Evolutionary conservation across 2,797 vertebrate species (phyloP).

Genomic region (Cynodonichthys magdalenae): DNA sequence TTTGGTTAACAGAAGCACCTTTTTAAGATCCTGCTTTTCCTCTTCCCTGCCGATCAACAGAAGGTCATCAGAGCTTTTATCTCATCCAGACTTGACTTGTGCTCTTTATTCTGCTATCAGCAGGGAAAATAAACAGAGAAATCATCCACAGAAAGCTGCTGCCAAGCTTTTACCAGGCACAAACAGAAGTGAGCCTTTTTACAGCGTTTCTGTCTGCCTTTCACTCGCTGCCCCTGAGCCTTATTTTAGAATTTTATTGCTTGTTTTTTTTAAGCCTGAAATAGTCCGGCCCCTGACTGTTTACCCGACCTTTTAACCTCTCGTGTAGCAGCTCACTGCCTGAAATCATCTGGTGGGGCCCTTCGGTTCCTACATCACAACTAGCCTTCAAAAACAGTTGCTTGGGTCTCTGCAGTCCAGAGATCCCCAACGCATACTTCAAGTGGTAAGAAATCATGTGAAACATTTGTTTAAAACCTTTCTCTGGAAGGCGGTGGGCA

Average conservation of each 20-base stretch:
- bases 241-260: background rate
- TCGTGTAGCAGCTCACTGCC: slow-evolving; percentile 2
- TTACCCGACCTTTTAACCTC: slow-evolving; percentile 9
- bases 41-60: background rate
- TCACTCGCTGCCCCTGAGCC: background rate
- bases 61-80: background rate
- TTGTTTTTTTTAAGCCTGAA: slow-evolving; percentile 5
- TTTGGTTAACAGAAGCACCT: background rate
- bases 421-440: too few relatives aligned
- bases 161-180: background rate
- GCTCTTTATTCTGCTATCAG: background rate
- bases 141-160: background rate
- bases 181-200: background rate
- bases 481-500: too few relatives aligned
- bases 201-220: background rate
- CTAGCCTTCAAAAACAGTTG: background rate
- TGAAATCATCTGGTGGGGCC: slow-evolving; percentile 1
- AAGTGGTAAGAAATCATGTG: too few relatives aligned
- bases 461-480: too few relatives aligned
- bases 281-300: background rate
- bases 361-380: background rate
- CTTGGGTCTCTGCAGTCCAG: background rate
- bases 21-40: background rate
- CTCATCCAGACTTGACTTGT: background rate
- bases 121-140: background rate